Percentiles rank a stretch among this genome's conserved stretches.
Conservation (phyloP, 1,140 invertebrate species). For the Caenorhabditis brenneri region DNA sequence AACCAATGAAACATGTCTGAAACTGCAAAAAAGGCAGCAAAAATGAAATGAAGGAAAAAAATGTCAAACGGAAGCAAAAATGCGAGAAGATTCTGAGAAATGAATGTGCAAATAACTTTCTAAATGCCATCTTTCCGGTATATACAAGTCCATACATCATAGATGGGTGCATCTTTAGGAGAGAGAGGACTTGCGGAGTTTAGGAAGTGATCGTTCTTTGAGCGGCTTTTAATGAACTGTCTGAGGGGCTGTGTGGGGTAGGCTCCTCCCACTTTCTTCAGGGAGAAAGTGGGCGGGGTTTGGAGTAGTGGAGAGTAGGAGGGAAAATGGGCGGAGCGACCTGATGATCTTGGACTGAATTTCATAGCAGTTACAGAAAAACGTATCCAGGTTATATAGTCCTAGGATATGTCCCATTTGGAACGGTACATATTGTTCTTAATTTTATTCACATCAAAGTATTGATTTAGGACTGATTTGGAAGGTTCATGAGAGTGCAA, state of each 20-base stretch:
- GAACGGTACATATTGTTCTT: too few relatives aligned
- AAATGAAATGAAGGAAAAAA: not conserved
- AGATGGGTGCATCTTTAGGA: not conserved
- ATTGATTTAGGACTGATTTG: too few relatives aligned
- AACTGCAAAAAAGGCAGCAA: not conserved
- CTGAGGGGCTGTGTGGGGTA: not conserved
- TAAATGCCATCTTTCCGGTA: not conserved
- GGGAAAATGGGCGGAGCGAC: not conserved
- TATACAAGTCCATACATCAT: conserved; percentile 1
- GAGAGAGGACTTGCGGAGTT: not conserved
- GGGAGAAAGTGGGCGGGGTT: not conserved
- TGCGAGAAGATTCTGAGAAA: not conserved
- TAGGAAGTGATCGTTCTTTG: not conserved
- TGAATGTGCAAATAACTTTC: not conserved
- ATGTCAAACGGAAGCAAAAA: not conserved
- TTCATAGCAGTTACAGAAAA: too few relatives aligned
- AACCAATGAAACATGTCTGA: not conserved
- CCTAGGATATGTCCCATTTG: too few relatives aligned
- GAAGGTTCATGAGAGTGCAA: too few relatives aligned
- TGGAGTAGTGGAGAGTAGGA: not conserved
- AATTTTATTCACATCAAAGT: too few relatives aligned
- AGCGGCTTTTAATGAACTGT: not conserved
- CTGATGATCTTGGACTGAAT: too few relatives aligned
- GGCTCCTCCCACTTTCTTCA: not conserved
- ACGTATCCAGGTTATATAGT: too few relatives aligned